phyloP scores from a whole-genome alignment of 1,140 invertebrate genomes.

The Drosophila pectinifera region DNA sequence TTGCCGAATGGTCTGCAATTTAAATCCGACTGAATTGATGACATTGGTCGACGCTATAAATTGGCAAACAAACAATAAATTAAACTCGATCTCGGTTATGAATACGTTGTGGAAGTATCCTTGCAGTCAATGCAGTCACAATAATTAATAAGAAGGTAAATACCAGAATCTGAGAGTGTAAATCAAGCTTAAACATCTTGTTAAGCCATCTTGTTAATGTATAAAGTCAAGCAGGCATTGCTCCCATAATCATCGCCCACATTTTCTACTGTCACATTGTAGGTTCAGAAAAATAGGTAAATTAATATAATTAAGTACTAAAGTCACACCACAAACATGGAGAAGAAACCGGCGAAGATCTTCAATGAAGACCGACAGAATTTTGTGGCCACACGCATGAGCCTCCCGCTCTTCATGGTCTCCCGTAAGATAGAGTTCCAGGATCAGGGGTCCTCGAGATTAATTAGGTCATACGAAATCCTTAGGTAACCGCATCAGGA shows the following conservation, averaged over 20 bases:
- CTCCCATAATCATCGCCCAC: no score
- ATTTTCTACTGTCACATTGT: no score
- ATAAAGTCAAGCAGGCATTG: constrained; percentile 1
- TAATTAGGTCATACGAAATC: not conserved
- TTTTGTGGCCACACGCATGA: constrained; percentile 69
- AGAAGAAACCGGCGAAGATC: constrained; percentile 27
- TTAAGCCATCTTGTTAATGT: no score
- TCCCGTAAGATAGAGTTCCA: constrained; percentile 45
- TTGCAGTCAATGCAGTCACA: not conserved
- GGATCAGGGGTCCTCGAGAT: no score
- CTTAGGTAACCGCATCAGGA: constrained; percentile 60
- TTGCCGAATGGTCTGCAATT: constrained; percentile 31
- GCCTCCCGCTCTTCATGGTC: constrained; percentile 67
- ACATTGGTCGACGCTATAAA: constrained; percentile 10
- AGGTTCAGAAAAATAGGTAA: not conserved
- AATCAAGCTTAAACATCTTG: not conserved
- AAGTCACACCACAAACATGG: constrained; percentile 20
- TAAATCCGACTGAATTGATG: constrained; percentile 19
- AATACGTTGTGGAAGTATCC: not conserved
- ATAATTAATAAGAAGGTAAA: not conserved
- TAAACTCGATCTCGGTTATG: not conserved
- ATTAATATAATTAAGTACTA: constrained; percentile 1
- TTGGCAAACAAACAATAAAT: constrained; percentile 41
- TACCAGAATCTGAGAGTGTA: not conserved
- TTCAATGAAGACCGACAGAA: constrained; percentile 57